Base-by-base conservation (phyloP, 2,888 invertebrate species). In the Hybos culiciformis region DNA sequence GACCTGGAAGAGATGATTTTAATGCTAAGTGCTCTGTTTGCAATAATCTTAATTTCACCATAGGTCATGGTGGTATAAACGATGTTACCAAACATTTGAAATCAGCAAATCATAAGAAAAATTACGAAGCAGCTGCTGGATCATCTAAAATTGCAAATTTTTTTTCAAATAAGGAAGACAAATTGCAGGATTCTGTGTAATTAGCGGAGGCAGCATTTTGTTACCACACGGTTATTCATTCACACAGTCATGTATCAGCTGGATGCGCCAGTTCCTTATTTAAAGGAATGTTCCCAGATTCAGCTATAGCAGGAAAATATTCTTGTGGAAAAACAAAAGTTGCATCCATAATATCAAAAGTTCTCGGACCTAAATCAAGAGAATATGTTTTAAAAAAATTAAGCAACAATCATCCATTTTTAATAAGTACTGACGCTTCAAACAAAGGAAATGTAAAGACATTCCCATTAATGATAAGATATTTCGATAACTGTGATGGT, bases 381-480 rank as follows among this genome's bases (percentile, higher is more conserved):
- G 17, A 17, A 17, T 17, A 17, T 17, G 15, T 33, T 9, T 17
- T 33, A 17, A 33, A 17, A 33, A 33, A 17, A 33, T 17, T 33
- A 11, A 18, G 6, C 15, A 15, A 33, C 5, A 18, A 33, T 33
- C 18, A 18, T 15, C 33, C 29, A 26, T 38, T 38, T 38, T 38
- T 29, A 3, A 26, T 38, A 18, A 17, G 38, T 14, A 26, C 38
- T 12, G 38, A 38, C 18, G 38, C 38, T 17, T 38, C 29, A 5
- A 38, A 26, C 19, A 38, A 38, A 38, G 26, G 26, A 17, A 38
- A 38, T n/a, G 18, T 38, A 12, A 38, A 33, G 17, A 33, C 33
- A 4, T 33, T 33, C 11, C 33, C 33, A 3, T 33, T 33, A 11
- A 18, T 17, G 15, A 18, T 26, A 11, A 15, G 38, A 18, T 26